Base-by-base conservation (phyloP, 2,113 vertebrate genomes). In the Menidia beryllina region DNA sequence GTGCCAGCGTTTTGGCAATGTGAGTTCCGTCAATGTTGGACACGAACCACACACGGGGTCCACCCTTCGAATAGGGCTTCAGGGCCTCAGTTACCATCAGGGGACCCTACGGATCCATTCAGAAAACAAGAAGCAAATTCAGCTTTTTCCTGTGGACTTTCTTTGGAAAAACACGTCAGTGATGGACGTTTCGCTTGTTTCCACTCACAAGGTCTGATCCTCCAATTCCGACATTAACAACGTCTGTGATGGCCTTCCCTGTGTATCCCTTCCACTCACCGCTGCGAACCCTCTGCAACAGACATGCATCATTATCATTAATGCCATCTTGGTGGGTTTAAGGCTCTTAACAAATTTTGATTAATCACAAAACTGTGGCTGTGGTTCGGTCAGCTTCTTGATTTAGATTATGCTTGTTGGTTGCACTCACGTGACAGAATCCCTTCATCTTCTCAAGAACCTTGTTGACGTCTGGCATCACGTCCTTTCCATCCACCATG, bases 21-120 rank as follows among this genome's bases (percentile, higher is more conserved):
- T 99, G 98, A 6, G 98, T 99, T 2, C 98, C 98, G 24, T 99
- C 98, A 0, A 99, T 99, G 89, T 99, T 99, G 51, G 98, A 99
- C 21, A 99, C 96, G 84, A 98, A 99, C 96, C 97, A 98, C 30
- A 96, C 96, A 1, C 91, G 94, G 3, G 98, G 98, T 1, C 97
- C 97, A 39, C 87, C 95, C 76, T 95, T 93, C 1, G 96, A 95
- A 85, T 99, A 99, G 0, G 94, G 93, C 88, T 99, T 99, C 67
- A 99, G 92, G 1, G 97, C 95, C 93, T 98, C 98, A 0, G 96
- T 98, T 63, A 99, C 98, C 98, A 99, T 99, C 86, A 99, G 89
- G 41, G 98, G 98, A 17, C 98, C 98, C 98, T 99, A 38, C 1
- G 55, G 0, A 19, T 56, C 20, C 75, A 75, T 21, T 13, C 10